Base-by-base conservation (phyloP, 2,797 vertebrate species). In the Melanotaenia parkinsoni region DNA sequence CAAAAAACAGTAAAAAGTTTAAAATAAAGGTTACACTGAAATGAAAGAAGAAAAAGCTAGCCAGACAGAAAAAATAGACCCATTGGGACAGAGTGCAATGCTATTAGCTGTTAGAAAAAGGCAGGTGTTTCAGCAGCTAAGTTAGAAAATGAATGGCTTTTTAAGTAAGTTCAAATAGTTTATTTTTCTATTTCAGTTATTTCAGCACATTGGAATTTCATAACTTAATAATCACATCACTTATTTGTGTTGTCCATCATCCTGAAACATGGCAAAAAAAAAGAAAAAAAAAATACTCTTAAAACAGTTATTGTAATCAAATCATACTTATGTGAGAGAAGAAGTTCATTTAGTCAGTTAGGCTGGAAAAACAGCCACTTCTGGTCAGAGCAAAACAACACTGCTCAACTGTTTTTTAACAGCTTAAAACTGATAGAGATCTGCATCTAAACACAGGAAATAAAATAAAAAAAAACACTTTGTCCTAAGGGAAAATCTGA, bases 41-140 rank as follows among this genome's bases (percentile, higher is more conserved):
- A 68, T 65, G 18, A 74, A 77, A 78, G 28, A 33, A 37, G 53
- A 61, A 71, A 63, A 58, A n/a, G 30, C 28, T 63, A 40, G 14
- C 14, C 16, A 54, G 38, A 56, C 51, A 33, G 22, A 32, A 24
- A 58, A 56, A 16, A 62, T 40, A 65, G 8, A 69, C 20, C 57
- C 40, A 56, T 24, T 69, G 28, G n/a, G 35, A 45, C 22, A 51
- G 45, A 54, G 16, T 53, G n/a, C 24, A 37, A 53, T 54, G 47
- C 43, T n/a, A 51, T 30, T 32, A 4, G 30, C 12, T 13, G 6
- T 3, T 53, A 2, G 51, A 37, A 26, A 6, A 45, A 16, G 50
- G 50, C 9, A 3, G 11, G 22, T 24, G 10, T 22, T n/a, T 3
- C 2, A n/a, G 47, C 47, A n/a, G n/a, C n/a, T 2, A 47, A 12